Conservation (phyloP, 2,797 vertebrate genomes). For the Petrocephalus sullivani region DNA sequence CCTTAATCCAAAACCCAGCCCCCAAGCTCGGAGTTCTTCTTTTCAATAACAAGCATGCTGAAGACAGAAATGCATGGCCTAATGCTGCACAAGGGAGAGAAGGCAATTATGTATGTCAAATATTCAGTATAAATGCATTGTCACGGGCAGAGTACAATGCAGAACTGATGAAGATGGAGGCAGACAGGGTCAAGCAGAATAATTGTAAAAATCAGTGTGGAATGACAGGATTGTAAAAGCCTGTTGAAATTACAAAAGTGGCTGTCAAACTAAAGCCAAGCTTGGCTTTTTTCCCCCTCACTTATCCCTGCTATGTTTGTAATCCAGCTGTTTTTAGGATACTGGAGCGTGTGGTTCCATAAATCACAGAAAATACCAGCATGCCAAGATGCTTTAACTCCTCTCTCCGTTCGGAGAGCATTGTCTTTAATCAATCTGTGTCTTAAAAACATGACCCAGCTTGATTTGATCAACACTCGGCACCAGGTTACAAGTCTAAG, state of each 20-base stretch:
- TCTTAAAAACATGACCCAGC: slow-evolving; percentile 30
- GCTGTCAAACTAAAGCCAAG: neutral
- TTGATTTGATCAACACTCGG: slow-evolving; percentile 34
- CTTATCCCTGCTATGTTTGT: neutral
- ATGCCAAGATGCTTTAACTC: slow-evolving; percentile 31
- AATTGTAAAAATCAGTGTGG: neutral
- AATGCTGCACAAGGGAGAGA: neutral
- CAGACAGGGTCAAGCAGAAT: neutral
- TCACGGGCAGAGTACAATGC: neutral
- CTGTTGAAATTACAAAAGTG: neutral
- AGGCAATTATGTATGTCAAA: neutral
- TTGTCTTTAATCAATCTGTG: slow-evolving; percentile 27
- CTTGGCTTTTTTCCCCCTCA: neutral
- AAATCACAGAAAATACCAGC: slow-evolving; percentile 34
- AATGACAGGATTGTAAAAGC: neutral
- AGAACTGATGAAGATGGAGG: neutral
- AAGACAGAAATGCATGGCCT: neutral
- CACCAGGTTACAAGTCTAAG: neutral
- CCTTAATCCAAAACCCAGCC: neutral
- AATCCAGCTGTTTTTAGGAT: neutral
- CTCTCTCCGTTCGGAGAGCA: neutral
- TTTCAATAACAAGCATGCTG: neutral
- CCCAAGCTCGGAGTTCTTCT: neutral
- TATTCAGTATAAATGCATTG: neutral
- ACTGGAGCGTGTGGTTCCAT: neutral